These are phyloP conservation scores for Scopus umbretta DNA, from an alignment of 2,113 vertebrate species.

Conservation along the genomic window DNA sequence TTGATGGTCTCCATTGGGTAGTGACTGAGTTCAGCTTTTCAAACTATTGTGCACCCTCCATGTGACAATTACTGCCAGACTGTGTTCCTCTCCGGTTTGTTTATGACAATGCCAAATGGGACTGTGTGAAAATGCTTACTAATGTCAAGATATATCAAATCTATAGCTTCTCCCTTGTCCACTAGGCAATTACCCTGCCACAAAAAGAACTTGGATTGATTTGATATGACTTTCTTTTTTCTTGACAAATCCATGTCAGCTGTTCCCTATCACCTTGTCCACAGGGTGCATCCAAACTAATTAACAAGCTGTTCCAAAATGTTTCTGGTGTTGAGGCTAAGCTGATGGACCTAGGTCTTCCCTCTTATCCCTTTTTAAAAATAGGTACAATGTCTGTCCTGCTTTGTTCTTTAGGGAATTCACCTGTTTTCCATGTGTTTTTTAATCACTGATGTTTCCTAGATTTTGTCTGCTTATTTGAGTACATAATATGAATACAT, in stretches of 20 bases:
- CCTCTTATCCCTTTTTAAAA: neutral
- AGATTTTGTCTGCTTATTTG: neutral
- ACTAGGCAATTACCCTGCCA: constrained; percentile 26
- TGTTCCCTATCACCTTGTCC: constrained; percentile 1
- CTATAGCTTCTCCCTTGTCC: constrained; percentile 11
- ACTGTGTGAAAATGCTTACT: constrained; percentile 26
- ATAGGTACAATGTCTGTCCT: neutral
- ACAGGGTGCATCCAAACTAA: constrained; percentile 23
- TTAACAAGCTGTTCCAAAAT: constrained; percentile 41
- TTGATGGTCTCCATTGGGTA: neutral
- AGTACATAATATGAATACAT: neutral
- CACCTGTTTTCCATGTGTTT: neutral
- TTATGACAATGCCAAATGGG: constrained; percentile 29
- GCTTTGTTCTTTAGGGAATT: neutral
- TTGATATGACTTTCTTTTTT: constrained; percentile 23
- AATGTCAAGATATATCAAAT: constrained; percentile 45
- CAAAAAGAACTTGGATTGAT: constrained; percentile 33
- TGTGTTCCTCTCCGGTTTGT: neutral
- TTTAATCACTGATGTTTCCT: neutral
- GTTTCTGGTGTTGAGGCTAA: constrained; percentile 10
- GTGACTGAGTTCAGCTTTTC: neutral
- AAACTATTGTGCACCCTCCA: neutral
- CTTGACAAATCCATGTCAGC: constrained; percentile 37
- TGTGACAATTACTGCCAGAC: neutral
- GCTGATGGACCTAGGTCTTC: neutral